Conservation (phyloP, 37 sponge, comb jelly and placozoan genomes). For the Halichondria panicea region DNA sequence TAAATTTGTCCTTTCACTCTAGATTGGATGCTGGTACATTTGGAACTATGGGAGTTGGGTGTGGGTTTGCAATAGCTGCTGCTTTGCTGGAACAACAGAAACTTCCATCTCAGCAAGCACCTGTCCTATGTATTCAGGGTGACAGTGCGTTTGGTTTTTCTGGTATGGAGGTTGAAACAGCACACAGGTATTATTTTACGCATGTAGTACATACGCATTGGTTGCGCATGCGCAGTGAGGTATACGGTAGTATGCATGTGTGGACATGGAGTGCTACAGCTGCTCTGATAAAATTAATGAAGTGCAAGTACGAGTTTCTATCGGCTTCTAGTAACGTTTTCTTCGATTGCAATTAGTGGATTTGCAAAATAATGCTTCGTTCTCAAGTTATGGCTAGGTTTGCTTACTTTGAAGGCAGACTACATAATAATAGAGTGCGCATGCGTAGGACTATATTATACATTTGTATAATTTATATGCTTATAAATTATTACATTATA, state of each 20-base stretch:
- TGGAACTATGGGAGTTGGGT: conserved; percentile 94
- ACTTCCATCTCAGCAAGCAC: not conserved
- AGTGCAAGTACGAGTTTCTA: too few relatives aligned
- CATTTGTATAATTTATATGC: too few relatives aligned
- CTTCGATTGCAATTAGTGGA: too few relatives aligned
- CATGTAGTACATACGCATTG: not conserved
- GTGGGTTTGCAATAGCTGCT: conserved; percentile 93
- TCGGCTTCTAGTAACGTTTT: too few relatives aligned
- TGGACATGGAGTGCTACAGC: too few relatives aligned
- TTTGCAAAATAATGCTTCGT: too few relatives aligned
- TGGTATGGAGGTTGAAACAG: conserved; percentile 93
- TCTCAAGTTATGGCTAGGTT: too few relatives aligned
- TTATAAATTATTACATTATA: too few relatives aligned
- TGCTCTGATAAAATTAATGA: too few relatives aligned
- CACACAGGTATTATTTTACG: conserved; percentile 62
- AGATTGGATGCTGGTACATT: conserved; percentile 96
- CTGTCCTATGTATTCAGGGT: conserved; percentile 84
- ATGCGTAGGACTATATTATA: too few relatives aligned
- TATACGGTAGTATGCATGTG: not conserved
- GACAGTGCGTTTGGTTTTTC: conserved; percentile 98
- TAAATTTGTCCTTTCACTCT: not conserved
- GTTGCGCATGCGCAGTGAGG: not conserved
- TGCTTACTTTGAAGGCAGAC: too few relatives aligned
- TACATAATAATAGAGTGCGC: too few relatives aligned
- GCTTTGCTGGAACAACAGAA: conserved; percentile 52